Conservation (phyloP, 2,797 vertebrate genomes). For the Orestias chungarensis region DNA sequence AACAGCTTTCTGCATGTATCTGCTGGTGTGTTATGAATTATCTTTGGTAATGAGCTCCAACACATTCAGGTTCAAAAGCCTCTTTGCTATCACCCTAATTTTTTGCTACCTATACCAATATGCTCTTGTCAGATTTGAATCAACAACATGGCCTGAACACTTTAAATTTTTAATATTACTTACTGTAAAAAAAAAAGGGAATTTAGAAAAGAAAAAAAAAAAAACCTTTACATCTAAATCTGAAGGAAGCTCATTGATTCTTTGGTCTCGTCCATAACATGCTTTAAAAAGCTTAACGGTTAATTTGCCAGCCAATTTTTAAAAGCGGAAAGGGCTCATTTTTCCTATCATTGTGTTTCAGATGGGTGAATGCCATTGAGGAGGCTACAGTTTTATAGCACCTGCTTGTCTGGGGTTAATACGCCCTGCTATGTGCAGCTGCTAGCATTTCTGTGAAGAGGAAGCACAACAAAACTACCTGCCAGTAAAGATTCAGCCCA, state of each 20-base stretch:
- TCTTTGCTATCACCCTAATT: neutral
- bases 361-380: constrained; percentile 96
- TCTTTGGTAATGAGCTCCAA: neutral
- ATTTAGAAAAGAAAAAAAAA: neutral
- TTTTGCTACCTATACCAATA: neutral
- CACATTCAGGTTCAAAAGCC: neutral
- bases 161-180: neutral
- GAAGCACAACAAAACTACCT: constrained; percentile 65
- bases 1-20: neutral
- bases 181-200: too few relatives aligned
- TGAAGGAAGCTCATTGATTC: too few relatives aligned
- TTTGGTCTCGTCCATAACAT: neutral
- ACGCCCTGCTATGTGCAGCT: constrained; percentile 26
- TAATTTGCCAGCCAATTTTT: neutral
- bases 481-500: constrained; percentile 21
- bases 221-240: too few relatives aligned
- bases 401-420: constrained; percentile 43
- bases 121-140: neutral
- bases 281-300: neutral
- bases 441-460: constrained; percentile 35
- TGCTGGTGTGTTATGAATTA: neutral
- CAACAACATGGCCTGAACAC: too few relatives aligned
- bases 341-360: constrained; percentile 69
- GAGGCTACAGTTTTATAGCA: constrained; percentile 97
- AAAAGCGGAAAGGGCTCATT: neutral